Evolutionary conservation across 2,797 vertebrate species (phyloP).

Genomic region (Phoeniculus purpureus): DNA sequence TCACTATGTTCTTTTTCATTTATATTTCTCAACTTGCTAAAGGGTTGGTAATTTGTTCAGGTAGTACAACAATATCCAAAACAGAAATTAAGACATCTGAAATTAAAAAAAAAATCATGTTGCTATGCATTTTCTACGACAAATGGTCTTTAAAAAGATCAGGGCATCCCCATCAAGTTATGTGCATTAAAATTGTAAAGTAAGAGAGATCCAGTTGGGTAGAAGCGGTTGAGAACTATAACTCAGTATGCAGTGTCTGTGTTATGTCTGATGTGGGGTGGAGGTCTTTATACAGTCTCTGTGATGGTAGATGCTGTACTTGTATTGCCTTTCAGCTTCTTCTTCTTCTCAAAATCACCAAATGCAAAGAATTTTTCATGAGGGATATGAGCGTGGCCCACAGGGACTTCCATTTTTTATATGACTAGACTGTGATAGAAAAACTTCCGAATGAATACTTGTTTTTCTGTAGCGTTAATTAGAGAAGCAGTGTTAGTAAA

Average conservation of each 20-base stretch:
- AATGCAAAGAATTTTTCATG: not conserved
- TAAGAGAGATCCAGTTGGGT: not conserved
- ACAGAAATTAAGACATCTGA: not conserved
- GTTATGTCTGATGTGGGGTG: not conserved
- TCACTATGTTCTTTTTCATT: not conserved
- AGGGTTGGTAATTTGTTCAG: not conserved
- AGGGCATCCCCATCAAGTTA: not conserved
- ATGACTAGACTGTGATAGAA: not conserved
- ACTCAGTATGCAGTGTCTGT: not conserved
- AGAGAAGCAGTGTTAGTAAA: not conserved
- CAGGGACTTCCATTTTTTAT: not conserved
- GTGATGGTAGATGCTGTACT: not conserved
- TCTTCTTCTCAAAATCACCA: constrained; percentile 14
- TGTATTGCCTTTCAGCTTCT: not conserved
- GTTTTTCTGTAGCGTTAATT: not conserved
- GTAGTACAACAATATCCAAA: not conserved
- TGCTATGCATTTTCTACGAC: not conserved
- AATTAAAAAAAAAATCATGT: not conserved
- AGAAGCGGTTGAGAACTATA: constrained; percentile 62
- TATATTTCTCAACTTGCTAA: constrained; percentile 64
- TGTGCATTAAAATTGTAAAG: not conserved
- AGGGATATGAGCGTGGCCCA: not conserved
- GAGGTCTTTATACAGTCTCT: not conserved
- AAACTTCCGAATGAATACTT: not conserved
- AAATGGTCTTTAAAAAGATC: not conserved